Evolutionary conservation across 2,113 vertebrate species (phyloP), one percentile per base, ranked within the genome.

Genomic region (Thalassoma bifasciatum): DNA sequence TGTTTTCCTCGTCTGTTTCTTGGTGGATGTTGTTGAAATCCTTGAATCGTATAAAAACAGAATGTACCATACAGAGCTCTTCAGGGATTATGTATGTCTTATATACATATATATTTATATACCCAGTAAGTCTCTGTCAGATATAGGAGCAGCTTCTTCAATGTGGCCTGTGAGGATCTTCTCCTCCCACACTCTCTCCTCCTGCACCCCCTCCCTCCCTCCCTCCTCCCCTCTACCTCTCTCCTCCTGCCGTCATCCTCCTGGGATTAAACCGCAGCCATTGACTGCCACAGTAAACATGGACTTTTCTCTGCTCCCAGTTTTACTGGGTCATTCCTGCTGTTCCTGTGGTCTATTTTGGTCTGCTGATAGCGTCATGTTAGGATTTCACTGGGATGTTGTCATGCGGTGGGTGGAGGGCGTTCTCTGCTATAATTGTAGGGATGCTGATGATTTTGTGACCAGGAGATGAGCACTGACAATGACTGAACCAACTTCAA

Each of bases 61-160:
- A 1, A 49, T 49, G 46, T 49, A 64, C 59, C 60, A 57, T 19
- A 49, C 13, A 51, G 14, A 44, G 30, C 62, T 68, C 65, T 14
- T 19, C 10, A 59, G 47, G 47, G 59, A 65, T 61, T 50, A 72
- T 5, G 13, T 54, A 40, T 77, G 46, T 52, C 59, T 62, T 47
- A 74, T 5, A 11, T 51, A 51, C 6, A 6, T 30, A 30, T 30
- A 30, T 30, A 30, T n/a, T n/a, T 30, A 30, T 30, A 30, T 75
- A 38, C 57, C 56, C 1, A 47, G 57, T 57, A 44, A 63, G 64
- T 73, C 53, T 76, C 49, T 49, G 59, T 83, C 67, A 79, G 62
- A 85, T 78, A 76, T 61, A 87, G 57, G 73, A 75, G 11, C 75
- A 86, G 85, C 86, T 86, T 84, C 86, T 85, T 86, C 51, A 62